Conservation (phyloP, 2,797 vertebrate genomes). For the Natrix natrix region DNA sequence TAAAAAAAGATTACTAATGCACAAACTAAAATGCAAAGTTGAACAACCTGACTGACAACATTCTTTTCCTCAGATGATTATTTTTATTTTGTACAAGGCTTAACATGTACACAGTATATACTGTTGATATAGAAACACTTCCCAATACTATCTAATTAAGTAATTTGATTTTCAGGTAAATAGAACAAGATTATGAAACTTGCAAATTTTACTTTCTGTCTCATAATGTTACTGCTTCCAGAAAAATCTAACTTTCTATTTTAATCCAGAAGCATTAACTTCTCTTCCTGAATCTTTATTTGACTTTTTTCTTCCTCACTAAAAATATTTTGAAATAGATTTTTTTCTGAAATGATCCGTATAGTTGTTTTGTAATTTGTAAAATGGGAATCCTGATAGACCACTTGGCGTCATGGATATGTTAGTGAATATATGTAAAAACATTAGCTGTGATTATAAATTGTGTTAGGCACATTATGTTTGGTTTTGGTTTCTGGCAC, state of each 20-base stretch:
- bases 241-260: not conserved
- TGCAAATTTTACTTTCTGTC: not conserved
- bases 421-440: not conserved
- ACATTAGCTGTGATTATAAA: not conserved
- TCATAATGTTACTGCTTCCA: not conserved
- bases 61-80: not conserved
- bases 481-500: not conserved
- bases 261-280: not conserved
- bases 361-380: not conserved
- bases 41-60: not conserved
- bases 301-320: not conserved
- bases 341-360: not conserved
- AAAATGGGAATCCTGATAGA: not conserved
- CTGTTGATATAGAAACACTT: not conserved
- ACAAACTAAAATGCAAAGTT: slow-evolving; percentile 1
- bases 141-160: not conserved
- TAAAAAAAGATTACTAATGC: not conserved
- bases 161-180: not conserved
- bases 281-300: not conserved
- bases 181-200: not conserved
- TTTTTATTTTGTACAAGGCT: not conserved
- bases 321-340: not conserved
- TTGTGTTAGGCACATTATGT: not conserved
- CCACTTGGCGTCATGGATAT: not conserved
- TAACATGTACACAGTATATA: not conserved